These are phyloP conservation scores for Malurus cyaneus DNA, from an alignment of 2,113 vertebrate genomes.

Conservation along the genomic window DNA sequence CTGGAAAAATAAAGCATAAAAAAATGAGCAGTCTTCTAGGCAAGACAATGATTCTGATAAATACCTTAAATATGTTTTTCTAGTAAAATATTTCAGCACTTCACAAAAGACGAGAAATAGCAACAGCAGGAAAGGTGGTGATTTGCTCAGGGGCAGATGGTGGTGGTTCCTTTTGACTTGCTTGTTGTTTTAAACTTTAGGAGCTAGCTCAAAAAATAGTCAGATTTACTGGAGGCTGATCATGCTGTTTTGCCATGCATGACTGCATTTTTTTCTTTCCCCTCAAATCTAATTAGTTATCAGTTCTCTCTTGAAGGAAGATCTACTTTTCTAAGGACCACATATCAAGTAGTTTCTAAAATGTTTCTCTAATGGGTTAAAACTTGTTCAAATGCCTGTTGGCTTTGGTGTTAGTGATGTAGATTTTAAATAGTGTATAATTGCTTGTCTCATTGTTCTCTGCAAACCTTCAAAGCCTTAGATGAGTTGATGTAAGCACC, in stretches of 20 bases:
- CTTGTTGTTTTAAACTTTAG: background rate
- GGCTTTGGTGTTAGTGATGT: background rate
- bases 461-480: background rate
- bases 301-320: background rate
- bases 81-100: background rate
- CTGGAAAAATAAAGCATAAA: background rate
- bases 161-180: background rate
- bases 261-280: background rate
- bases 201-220: background rate
- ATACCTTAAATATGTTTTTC: background rate
- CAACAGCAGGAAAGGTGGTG: background rate
- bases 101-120: background rate
- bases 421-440: background rate
- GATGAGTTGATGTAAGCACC: background rate
- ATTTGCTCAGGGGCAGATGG: background rate
- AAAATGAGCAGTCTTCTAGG: background rate
- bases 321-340: background rate
- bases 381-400: background rate
- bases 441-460: background rate
- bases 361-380: background rate
- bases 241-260: background rate
- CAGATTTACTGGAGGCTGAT: background rate
- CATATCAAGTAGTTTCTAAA: background rate
- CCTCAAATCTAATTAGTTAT: background rate
- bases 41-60: background rate